Percentiles rank a stretch among this genome's conserved stretches.
Evolutionary conservation across 2,113 vertebrate species (phyloP).

Genomic region (Hemichromis elongatus): DNA sequence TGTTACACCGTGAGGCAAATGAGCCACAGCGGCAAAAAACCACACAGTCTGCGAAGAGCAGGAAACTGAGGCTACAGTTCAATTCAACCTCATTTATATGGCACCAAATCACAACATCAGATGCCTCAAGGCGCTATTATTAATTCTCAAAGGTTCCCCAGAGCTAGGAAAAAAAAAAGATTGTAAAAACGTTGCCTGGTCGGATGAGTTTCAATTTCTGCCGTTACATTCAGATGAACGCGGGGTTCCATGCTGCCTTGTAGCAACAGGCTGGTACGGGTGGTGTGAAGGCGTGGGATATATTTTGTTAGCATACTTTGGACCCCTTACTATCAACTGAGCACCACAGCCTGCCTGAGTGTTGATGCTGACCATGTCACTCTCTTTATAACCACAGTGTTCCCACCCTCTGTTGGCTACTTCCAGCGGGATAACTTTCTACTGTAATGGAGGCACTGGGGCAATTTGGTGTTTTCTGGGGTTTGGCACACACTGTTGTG

Average conservation of each 20-base stretch:
- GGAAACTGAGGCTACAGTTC: background rate
- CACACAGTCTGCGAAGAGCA: background rate
- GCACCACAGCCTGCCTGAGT: background rate
- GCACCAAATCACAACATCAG: background rate
- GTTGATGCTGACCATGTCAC: background rate
- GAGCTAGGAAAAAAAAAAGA: background rate
- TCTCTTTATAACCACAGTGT: background rate
- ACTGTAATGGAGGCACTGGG: background rate
- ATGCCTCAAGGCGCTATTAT: background rate
- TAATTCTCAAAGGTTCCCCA: background rate
- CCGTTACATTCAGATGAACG: background rate
- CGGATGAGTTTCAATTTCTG: background rate
- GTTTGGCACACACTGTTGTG: background rate
- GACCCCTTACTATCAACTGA: background rate
- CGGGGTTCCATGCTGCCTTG: background rate
- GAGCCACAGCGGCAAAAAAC: background rate
- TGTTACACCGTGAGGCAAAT: background rate
- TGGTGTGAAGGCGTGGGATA: background rate
- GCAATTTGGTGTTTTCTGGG: background rate
- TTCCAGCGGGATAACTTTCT: background rate
- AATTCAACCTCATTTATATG: background rate
- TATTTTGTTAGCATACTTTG: background rate
- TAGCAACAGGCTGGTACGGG: background rate
- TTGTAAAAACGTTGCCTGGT: background rate
- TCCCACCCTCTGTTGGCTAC: background rate